Evolutionary conservation across 2,113 vertebrate species (phyloP), one percentile per base, ranked within the genome.

Genomic region (Callionymus lyra): DNA sequence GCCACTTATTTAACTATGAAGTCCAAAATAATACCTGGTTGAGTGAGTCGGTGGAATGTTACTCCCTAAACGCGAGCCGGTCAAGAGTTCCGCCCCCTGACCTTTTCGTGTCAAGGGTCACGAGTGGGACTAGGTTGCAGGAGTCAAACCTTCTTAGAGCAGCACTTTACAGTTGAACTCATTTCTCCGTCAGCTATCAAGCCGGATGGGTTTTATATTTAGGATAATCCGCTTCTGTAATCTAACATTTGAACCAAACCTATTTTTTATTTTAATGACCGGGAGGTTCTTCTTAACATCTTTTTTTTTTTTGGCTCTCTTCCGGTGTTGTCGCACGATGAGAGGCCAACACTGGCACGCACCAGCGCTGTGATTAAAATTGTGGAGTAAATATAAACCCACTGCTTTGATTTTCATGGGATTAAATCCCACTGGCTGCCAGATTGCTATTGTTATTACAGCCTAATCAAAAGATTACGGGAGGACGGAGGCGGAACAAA

Each of bases 391-490:
- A 73, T 60, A 52, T 58, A 69, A 69, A 6, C 38, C 55, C 17
- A 2, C 33, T 50, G 72, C 68, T 76, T 76, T 76, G 70, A 80
- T 76, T 74, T 27, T 60, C 36, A 55, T 47, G 51, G 47, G 57
- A 76, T 78, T 78, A 73, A 65, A 52, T 21, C 44, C 17, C 39
- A 57, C 43, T 36, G 58, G 62, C 59, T 65, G 61, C 61, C 68
- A 71, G 66, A 76, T 65, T 69, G 64, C 48, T 17, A 50, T 68
- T 68, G 47, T 68, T 68, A 58, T 73, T 81, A 51, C 35, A 45
- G 44, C 54, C 76, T 78, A 74, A 81, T 83, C 67, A 81, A 74
- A 63, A 67, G 78, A 77, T 83, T 78, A 77, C 56, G 58, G 45
- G 6, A 49, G 45, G 59, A 6, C 51, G 48, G 34, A 1, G 35